These are phyloP conservation scores for Morone saxatilis DNA, from an alignment of 2,113 vertebrate species.

Conservation along the genomic window DNA sequence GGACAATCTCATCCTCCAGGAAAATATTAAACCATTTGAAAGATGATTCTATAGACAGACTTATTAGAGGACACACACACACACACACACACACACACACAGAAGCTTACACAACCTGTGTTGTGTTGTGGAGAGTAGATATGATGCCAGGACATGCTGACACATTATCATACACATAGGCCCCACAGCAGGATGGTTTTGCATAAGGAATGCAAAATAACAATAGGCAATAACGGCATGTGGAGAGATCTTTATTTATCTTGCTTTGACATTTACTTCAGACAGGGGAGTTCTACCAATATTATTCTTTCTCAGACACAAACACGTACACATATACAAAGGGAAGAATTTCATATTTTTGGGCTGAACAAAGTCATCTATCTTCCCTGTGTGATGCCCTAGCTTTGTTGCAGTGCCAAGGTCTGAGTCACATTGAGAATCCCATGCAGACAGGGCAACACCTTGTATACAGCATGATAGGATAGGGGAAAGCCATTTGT, in stretches of 20 bases:
- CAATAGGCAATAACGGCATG: constrained; percentile 69
- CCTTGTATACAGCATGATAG: constrained; percentile 50
- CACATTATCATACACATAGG: constrained; percentile 62
- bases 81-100: background rate
- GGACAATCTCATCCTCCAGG: background rate
- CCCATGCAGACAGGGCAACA: constrained; percentile 50
- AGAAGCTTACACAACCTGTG: constrained; percentile 24
- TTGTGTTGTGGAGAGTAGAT: constrained; percentile 36
- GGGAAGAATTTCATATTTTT: constrained; percentile 62
- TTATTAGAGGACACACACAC: background rate
- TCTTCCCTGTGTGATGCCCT: constrained; percentile 58
- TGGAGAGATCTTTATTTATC: constrained; percentile 69
- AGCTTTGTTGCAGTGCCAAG: constrained; percentile 63
- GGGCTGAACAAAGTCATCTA: constrained; percentile 67
- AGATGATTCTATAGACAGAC: constrained; percentile 36
- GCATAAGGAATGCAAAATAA: constrained; percentile 70
- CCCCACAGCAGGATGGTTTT: constrained; percentile 47
- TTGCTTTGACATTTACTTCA: constrained; percentile 74
- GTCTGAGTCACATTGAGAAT: constrained; percentile 73
- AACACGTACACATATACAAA: constrained; percentile 50
- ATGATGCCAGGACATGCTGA: constrained; percentile 48
- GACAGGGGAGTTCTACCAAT: constrained; percentile 50
- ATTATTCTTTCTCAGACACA: constrained; percentile 61
- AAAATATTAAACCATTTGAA: constrained; percentile 2
- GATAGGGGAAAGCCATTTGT: constrained; percentile 58